Conservation (phyloP, 1,140 invertebrate genomes). For the Leptinotarsa texana region DNA sequence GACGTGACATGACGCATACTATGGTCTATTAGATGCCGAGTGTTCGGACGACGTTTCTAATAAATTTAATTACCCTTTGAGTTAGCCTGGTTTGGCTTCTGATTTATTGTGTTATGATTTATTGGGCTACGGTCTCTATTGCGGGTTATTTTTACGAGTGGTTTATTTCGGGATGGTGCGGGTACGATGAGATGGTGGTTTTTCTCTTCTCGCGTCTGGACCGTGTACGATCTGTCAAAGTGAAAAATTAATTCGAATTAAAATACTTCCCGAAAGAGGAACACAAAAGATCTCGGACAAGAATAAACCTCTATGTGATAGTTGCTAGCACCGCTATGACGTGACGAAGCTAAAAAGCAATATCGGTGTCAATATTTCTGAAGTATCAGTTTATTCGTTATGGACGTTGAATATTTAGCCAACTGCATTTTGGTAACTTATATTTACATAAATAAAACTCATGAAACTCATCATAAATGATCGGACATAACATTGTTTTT, state of each 20-base stretch:
- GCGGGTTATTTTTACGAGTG: constrained; percentile 34
- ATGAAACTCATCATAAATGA: too few species aligned
- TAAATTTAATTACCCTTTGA: constrained; percentile 45
- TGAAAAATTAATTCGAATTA: background rate
- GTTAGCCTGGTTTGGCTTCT: constrained; percentile 32
- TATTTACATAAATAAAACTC: too few species aligned
- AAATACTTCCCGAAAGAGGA: background rate
- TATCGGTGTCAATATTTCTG: too few species aligned
- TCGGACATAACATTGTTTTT: too few species aligned
- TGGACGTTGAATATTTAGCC: too few species aligned
- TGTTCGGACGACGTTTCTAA: constrained; percentile 37
- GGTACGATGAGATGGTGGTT: constrained; percentile 15
- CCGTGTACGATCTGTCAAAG: constrained; percentile 1
- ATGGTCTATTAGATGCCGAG: constrained; percentile 37
- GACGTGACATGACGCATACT: constrained; percentile 35
- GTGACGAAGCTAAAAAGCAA: too few species aligned
- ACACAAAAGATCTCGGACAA: background rate
- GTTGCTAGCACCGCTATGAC: background rate
- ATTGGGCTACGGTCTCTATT: constrained; percentile 18
- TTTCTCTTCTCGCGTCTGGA: background rate
- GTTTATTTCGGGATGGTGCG: constrained; percentile 27
- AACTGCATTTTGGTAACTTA: too few species aligned
- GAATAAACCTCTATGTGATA: background rate
- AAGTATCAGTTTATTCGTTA: too few species aligned
- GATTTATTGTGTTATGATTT: constrained; percentile 44